Conservation (phyloP, 2,888 invertebrate species). For the Xylophagus ater region DNA sequence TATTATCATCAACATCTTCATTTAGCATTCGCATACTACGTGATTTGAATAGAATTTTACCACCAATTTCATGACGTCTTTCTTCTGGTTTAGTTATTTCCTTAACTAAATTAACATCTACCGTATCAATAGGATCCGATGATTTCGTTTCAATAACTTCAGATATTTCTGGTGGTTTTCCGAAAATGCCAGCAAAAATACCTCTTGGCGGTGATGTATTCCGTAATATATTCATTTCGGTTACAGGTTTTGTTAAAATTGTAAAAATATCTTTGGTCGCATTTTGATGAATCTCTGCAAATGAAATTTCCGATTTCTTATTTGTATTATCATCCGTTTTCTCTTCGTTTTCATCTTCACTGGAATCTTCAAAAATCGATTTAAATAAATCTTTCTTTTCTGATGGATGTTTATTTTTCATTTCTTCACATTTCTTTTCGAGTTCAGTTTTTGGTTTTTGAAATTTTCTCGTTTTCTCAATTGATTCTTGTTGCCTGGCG, state of each 20-base stretch:
- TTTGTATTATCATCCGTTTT: slow-evolving; percentile 28
- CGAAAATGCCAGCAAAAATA: slow-evolving; percentile 43
- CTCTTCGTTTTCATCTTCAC: slow-evolving; percentile 48
- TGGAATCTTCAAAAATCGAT: slow-evolving; percentile 76
- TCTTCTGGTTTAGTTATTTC: background rate
- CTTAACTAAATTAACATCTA: too few species aligned
- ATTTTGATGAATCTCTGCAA: background rate
- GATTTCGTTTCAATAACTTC: slow-evolving; percentile 12
- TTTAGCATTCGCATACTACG: background rate
- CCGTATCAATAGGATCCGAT: slow-evolving; percentile 1
- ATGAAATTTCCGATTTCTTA: background rate
- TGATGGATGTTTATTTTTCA: slow-evolving; percentile 37
- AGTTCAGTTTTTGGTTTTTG: slow-evolving; percentile 26
- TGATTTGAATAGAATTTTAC: background rate
- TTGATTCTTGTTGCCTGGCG: background rate
- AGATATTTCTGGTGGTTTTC: background rate
- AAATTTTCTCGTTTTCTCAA: slow-evolving; percentile 4
- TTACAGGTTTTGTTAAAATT: slow-evolving; percentile 29
- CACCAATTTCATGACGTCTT: background rate
- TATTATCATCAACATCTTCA: slow-evolving; percentile 6
- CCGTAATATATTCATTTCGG: slow-evolving; percentile 46
- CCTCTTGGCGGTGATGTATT: slow-evolving; percentile 61
- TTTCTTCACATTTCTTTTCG: slow-evolving; percentile 29
- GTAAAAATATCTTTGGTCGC: slow-evolving; percentile 24
- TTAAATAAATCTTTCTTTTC: slow-evolving; percentile 73